Conservation (phyloP, 2,113 vertebrate genomes). For the Romanogobio albipinnatus region DNA sequence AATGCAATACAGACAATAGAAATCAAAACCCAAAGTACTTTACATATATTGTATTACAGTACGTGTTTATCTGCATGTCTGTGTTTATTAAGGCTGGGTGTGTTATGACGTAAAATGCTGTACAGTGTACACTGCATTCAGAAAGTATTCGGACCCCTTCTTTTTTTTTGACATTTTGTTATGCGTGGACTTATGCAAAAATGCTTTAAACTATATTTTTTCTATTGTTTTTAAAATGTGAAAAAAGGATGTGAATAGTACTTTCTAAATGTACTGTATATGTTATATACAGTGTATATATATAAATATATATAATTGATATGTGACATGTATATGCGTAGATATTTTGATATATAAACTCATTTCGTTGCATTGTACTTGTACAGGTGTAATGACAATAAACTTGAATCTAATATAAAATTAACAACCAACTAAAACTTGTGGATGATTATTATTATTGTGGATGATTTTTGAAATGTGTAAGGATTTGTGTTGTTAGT, state of each 20-base stretch:
- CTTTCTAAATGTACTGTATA: neutral
- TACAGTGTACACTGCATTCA: neutral
- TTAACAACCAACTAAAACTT: neutral
- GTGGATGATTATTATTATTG: too few species aligned
- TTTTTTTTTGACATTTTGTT: neutral
- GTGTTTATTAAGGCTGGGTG: neutral
- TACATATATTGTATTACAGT: too few species aligned
- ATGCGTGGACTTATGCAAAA: neutral
- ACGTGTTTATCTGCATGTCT: neutral
- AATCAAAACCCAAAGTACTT: too few species aligned
- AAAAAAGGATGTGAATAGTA: neutral
- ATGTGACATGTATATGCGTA: neutral
- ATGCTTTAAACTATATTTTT: neutral
- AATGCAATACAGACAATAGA: neutral
- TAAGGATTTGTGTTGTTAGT: too few species aligned
- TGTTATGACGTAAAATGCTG: neutral
- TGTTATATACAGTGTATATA: too few species aligned
- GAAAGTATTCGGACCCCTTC: neutral
- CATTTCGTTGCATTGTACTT: too few species aligned
- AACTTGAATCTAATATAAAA: too few species aligned
- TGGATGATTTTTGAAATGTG: too few species aligned
- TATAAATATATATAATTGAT: too few species aligned
- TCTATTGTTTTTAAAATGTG: neutral
- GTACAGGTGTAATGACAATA: too few species aligned
- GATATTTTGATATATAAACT: neutral